phyloP scores from a whole-genome alignment of 1,140 invertebrate genomes.

The Brachionus manjavacas region DNA sequence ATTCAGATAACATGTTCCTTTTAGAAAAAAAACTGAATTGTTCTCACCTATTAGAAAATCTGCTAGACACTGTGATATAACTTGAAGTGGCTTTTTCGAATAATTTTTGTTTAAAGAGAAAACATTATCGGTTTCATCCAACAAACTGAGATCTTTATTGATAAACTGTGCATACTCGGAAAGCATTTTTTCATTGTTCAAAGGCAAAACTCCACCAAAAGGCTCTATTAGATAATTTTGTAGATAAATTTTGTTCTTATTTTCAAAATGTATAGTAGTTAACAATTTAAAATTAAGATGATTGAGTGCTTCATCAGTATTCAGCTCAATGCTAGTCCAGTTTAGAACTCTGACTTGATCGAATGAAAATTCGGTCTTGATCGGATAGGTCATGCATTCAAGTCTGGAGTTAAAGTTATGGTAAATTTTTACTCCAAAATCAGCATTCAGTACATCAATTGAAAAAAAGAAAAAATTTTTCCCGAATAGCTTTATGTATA shows the following conservation, averaged over 20 bases:
- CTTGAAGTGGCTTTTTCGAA: neutral
- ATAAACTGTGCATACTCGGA: neutral
- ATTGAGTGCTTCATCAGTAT: neutral
- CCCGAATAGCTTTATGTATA: neutral
- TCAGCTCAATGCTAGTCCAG: neutral
- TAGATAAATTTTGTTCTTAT: neutral
- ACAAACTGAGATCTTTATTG: neutral
- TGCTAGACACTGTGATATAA: neutral
- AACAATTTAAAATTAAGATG: slow-evolving; percentile 9
- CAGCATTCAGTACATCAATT: neutral
- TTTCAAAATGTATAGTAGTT: neutral
- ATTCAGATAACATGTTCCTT: neutral
- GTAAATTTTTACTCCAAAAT: neutral
- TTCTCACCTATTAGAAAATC: neutral
- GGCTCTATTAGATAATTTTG: neutral
- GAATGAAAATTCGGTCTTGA: neutral
- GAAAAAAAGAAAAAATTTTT: neutral
- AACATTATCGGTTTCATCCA: neutral
- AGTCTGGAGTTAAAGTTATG: neutral
- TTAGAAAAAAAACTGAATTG: neutral
- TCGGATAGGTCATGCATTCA: neutral
- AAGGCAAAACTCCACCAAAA: neutral
- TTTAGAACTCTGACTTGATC: neutral
- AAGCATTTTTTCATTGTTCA: neutral
- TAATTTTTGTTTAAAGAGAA: neutral